Conservation (phyloP, 2,797 vertebrate species). For the Balearica regulorum region DNA sequence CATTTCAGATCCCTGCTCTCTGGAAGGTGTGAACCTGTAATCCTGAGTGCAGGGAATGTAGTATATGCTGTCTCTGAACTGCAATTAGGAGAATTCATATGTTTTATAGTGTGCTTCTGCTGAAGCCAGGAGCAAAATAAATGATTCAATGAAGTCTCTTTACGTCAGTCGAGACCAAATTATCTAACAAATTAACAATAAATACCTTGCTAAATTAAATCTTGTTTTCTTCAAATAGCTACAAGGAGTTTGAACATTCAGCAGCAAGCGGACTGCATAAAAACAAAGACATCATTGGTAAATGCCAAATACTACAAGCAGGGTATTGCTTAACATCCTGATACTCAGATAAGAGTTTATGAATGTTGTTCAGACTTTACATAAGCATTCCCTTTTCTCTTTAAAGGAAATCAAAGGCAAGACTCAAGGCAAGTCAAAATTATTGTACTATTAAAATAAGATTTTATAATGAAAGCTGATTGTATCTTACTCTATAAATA, state of each 20-base stretch:
- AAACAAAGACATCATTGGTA: slow-evolving; percentile 28
- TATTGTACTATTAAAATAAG: background rate
- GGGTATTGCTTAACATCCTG: slow-evolving; percentile 9
- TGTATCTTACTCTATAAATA: background rate
- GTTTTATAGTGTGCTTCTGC: background rate
- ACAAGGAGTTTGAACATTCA: slow-evolving; percentile 6
- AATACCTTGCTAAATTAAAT: slow-evolving; percentile 44
- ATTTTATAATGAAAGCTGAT: background rate
- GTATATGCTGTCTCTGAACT: background rate
- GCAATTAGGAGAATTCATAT: background rate
- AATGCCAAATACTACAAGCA: background rate
- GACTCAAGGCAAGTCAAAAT: background rate
- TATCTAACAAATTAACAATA: slow-evolving; percentile 11
- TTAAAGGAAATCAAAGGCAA: slow-evolving; percentile 7
- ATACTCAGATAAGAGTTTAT: background rate
- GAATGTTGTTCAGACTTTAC: background rate
- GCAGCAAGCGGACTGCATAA: background rate
- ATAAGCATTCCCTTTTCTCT: background rate
- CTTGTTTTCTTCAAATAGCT: slow-evolving; percentile 34
- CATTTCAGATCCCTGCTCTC: background rate
- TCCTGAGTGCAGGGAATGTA: background rate
- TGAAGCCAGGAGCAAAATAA: background rate
- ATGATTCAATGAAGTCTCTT: background rate
- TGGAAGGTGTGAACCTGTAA: background rate
- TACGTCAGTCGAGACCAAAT: background rate